Base-by-base conservation (phyloP, 2,888 invertebrate genomes). In the Panzeria rudis region DNA sequence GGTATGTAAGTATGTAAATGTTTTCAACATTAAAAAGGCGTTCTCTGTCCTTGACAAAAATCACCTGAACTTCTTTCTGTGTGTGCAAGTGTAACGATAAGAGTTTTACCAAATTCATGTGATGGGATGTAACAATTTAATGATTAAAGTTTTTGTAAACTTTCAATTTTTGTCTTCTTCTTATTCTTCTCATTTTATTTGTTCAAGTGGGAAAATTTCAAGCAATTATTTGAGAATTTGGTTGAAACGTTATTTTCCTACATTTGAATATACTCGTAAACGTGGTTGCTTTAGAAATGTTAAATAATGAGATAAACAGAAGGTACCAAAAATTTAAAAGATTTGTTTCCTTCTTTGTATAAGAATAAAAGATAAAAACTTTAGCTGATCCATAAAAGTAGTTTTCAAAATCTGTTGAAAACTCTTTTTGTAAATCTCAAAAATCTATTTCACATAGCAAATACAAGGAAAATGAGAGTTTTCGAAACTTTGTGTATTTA, bases 1-100 rank as follows among this genome's bases (percentile, higher is more conserved):
- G 17, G 25, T 47, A 15, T 50, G 54, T 1, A 15, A 17, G 15
- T 61, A 62, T 73, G 69, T 20, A 68, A 54, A 72, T 79, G 23
- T 62, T 52, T 23, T 68, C 68, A 82, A 71, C 71, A 76, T 71
- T 71, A 71, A 82, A 82, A 82, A 76, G 76, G 73, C 62, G 76
- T 82, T 76, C 15, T 71, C 9, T 64, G 64, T 82, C 81, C 73
- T 80, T 73, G 73, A 80, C 72, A 80, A 71, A 38, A 71, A 23
- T 64, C 29, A 82, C 56, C 76, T 76, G 38, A 71, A 76, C 76
- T 82, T 38, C 11, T 38, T 11, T 38, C 13, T 11, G 41, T 64
- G 52, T 78, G 23, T 68, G 38, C 29, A 32, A 73, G 11, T 66
- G 23, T 32, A 80, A 66, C 62, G 59, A 50, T 73, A 59, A 73